These are phyloP conservation scores for Gymnodraco acuticeps DNA, from an alignment of 2,797 vertebrate species.

Conservation along the genomic window DNA sequence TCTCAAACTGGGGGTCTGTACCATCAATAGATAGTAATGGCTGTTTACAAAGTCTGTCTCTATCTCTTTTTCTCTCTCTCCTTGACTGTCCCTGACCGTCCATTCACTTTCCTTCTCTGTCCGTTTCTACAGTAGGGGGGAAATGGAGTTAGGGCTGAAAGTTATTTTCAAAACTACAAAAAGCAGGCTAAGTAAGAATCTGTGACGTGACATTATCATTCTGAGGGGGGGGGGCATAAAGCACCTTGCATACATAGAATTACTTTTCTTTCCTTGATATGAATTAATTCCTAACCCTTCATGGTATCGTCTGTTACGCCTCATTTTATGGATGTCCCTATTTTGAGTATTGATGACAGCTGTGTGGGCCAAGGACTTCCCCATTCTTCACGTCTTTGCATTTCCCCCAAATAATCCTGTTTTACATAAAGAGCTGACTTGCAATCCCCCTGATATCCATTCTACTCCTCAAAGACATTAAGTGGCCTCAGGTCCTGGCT, in stretches of 20 bases:
- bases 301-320: conserved; percentile 15
- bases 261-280: conserved; percentile 35
- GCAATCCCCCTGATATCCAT: conserved; percentile 18
- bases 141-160: no score
- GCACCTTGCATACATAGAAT: conserved; percentile 13
- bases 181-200: no score
- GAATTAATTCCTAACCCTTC: conserved; percentile 26
- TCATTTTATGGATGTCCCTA: conserved; percentile 19
- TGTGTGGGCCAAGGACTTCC: conserved; percentile 22
- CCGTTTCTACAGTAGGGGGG: no score
- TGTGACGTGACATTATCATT: no score
- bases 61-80: no score
- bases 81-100: no score
- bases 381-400: not conserved
- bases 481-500: not conserved
- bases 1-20: no score
- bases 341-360: conserved; percentile 32
- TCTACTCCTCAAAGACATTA: conserved; percentile 5
- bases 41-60: no score
- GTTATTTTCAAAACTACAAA: no score
- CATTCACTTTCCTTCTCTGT: no score
- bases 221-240: no score
- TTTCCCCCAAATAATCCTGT: conserved; percentile 27
- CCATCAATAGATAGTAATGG: no score
- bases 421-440: conserved; percentile 36